These are phyloP conservation scores for Aix galericulata DNA, from an alignment of 2,113 vertebrate species.

Conservation along the genomic window DNA sequence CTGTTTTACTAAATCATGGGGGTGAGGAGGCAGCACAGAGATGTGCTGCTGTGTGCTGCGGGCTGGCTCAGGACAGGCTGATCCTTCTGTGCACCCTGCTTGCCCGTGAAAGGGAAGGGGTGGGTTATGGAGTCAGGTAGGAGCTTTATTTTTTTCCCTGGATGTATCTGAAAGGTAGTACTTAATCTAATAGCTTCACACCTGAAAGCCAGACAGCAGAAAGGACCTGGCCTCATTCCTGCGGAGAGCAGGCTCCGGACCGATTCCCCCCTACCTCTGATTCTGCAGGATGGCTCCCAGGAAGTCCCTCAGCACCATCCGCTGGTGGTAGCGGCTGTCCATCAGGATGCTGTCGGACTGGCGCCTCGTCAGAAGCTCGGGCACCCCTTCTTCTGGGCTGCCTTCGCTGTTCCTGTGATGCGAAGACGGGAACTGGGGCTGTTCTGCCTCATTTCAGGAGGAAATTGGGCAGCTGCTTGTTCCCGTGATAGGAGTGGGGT, in stretches of 20 bases:
- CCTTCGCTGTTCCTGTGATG: not conserved
- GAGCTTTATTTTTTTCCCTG: not conserved
- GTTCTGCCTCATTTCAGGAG: not conserved
- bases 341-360: slow-evolving; percentile 67
- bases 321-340: slow-evolving; percentile 67
- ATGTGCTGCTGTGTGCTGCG: not conserved
- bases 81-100: not conserved
- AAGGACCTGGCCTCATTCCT: not conserved
- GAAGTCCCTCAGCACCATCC: slow-evolving; percentile 61
- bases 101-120: not conserved
- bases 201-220: not conserved
- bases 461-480: not conserved
- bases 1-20: not conserved
- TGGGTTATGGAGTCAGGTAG: not conserved
- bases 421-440: not conserved
- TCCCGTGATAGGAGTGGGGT: not conserved
- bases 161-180: not conserved
- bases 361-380: slow-evolving; percentile 42
- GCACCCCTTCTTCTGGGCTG: slow-evolving; percentile 49
- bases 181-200: not conserved
- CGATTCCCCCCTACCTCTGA: slow-evolving; percentile 54
- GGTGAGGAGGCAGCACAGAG: not conserved
- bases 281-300: slow-evolving; percentile 68
- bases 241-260: not conserved
- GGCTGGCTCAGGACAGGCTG: not conserved